Base-by-base conservation (phyloP, 2,888 invertebrate genomes). In the Drosophila hamatofila region DNA sequence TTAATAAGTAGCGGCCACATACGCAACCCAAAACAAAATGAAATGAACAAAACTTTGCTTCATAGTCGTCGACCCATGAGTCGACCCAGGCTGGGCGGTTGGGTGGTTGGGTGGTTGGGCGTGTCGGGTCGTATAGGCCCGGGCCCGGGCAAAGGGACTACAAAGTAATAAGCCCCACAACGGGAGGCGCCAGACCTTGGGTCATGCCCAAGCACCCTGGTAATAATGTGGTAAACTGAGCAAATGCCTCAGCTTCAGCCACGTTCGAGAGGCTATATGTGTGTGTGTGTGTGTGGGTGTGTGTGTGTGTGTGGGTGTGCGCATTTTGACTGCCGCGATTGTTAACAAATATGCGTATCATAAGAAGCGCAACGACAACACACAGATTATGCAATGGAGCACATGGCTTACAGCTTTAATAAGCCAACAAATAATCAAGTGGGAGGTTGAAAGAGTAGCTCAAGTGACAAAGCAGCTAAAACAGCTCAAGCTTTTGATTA, bases 141-240 rank as follows among this genome's bases (percentile, higher is more conserved):
- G n/a, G 2, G 16, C 33, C 33, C 33, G 51, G 37, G 54, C n/a
- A 25, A 35, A 23, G 54, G 54, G 57, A 48, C 39, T 30, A 21
- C 35, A 78, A 67, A 80, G 82, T 89, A 87, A 89, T 87, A 81
- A 87, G 89, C 81, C 80, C 84, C 89, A 59, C 86, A 72, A 74
- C 73, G 80, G 75, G 63, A 86, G 74, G 84, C 71, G 84, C 76
- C 84, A 88, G 89, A 86, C 77, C 87, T 83, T 81, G 81, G 84
- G 84, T 85, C 89, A 89, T 87, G 81, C 87, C 81, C 84, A 83
- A 84, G 81, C 84, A 63, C 74, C 77, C 81, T 72, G 77, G 75
- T 84, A 81, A 89, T 85, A 85, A 89, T 85, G 84, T 83, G 89
- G 88, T 84, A 78, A 88, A 73, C 84, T 75, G 68, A 72, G 79